Percentiles rank a stretch among this genome's conserved stretches.
These are phyloP conservation scores for Eurystomus glaucurus DNA, from an alignment of 2,797 vertebrate species.

Conservation along the genomic window DNA sequence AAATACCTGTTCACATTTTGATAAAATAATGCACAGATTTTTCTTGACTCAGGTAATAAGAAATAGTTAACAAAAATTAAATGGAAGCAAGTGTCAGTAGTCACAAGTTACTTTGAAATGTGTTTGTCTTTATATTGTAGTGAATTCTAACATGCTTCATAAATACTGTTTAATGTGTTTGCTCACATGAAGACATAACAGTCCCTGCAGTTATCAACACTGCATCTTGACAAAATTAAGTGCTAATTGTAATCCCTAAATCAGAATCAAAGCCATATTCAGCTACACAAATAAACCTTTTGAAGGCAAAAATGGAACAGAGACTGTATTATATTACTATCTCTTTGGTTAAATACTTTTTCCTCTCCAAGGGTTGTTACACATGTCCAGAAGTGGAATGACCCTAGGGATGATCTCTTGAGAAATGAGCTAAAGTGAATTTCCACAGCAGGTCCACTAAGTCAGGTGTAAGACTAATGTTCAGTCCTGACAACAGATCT, in stretches of 20 bases:
- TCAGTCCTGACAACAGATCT: neutral
- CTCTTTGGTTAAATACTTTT: neutral
- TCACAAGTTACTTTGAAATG: slow-evolving; percentile 32
- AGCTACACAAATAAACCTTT: neutral
- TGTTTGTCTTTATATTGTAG: neutral
- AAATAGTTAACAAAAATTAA: slow-evolving; percentile 68
- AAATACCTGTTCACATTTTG: slow-evolving; percentile 33
- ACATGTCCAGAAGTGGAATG: neutral
- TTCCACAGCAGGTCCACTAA: neutral
- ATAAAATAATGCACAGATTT: slow-evolving; percentile 36
- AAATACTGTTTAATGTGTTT: neutral
- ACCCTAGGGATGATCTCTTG: neutral
- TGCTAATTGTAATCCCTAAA: neutral
- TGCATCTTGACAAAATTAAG: neutral
- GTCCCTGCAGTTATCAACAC: neutral
- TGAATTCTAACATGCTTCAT: neutral
- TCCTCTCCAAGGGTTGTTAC: neutral
- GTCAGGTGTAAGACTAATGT: fast-evolving
- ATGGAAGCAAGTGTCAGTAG: slow-evolving; percentile 7
- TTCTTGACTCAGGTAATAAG: slow-evolving; percentile 49
- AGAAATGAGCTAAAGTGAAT: neutral
- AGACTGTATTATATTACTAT: neutral
- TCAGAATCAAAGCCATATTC: neutral
- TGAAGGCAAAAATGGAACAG: neutral
- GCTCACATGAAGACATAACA: neutral